A percentile compares a stretch with the other conserved stretches of the same genome.
Evolutionary conservation across 2,888 invertebrate genomes (phyloP).

Genomic region (Leptinotarsa juncta): DNA sequence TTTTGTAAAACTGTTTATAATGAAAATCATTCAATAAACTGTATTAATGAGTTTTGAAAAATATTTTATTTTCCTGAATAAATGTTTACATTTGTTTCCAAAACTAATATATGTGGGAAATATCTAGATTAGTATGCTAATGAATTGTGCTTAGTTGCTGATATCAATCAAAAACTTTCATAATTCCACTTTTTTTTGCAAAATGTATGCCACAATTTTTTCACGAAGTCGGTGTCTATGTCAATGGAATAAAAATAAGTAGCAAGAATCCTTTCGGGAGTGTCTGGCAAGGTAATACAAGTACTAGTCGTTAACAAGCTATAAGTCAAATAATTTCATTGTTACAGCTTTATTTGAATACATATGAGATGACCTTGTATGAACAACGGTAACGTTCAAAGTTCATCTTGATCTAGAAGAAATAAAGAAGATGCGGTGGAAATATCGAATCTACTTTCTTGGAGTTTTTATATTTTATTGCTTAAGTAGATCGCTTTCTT

Average conservation of each 20-base stretch:
- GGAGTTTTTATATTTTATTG: no score
- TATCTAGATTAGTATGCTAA: no score
- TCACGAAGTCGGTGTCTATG: background rate
- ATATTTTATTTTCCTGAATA: no score
- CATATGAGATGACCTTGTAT: slow-evolving; percentile 7
- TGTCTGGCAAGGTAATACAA: slow-evolving; percentile 42
- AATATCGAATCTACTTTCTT: no score
- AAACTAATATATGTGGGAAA: no score
- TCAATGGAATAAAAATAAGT: slow-evolving; percentile 23
- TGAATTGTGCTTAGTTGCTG: no score
- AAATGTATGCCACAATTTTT: background rate
- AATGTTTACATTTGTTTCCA: no score
- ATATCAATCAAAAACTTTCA: no score
- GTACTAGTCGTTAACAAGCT: slow-evolving; percentile 31
- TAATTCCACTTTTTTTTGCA: background rate
- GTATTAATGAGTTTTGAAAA: no score
- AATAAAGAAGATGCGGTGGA: background rate
- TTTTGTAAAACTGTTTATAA: no score
- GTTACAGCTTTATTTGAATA: slow-evolving; percentile 14
- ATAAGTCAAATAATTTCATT: slow-evolving; percentile 37
- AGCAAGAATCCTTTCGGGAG: slow-evolving; percentile 44
- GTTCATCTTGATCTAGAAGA: background rate
- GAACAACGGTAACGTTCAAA: background rate
- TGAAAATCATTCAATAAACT: no score
- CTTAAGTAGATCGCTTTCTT: background rate